These are phyloP conservation scores for Tiaroga cobitis DNA, from an alignment of 2,797 vertebrate genomes.

Conservation along the genomic window DNA sequence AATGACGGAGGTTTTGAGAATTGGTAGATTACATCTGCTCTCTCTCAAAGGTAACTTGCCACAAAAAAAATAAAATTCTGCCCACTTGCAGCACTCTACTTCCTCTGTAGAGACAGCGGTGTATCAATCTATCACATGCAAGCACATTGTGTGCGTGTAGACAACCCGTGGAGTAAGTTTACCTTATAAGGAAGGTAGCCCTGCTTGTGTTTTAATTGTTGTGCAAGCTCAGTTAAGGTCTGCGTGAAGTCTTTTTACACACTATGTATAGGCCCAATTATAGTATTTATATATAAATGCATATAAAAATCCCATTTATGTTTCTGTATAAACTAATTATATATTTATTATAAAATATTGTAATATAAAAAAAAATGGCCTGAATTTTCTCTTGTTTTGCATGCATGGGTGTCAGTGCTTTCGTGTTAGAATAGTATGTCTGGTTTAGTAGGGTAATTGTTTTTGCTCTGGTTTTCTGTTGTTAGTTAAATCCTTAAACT, in stretches of 20 bases:
- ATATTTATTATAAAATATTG: background rate
- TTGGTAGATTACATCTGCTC: constrained; percentile 34
- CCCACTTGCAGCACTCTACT: constrained; percentile 44
- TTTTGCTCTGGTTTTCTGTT: background rate
- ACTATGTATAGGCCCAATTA: background rate
- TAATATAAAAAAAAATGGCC: background rate
- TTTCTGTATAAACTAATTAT: too few relatives aligned
- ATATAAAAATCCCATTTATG: background rate
- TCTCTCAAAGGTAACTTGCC: background rate
- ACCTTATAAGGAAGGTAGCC: constrained; percentile 67
- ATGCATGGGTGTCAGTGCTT: background rate
- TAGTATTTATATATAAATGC: background rate
- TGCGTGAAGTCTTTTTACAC: background rate
- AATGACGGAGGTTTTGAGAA: constrained; percentile 51
- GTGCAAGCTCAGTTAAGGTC: constrained; percentile 3
- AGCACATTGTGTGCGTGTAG: background rate
- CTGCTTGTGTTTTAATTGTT: constrained; percentile 50
- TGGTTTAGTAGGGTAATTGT: background rate
- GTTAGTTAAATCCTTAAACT: constrained; percentile 19
- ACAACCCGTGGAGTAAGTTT: constrained; percentile 30
- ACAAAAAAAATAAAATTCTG: background rate
- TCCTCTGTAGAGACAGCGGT: constrained; percentile 53
- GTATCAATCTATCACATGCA: constrained; percentile 25
- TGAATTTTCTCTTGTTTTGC: background rate
- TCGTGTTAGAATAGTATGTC: background rate